phyloP scores from a whole-genome alignment of 1,140 invertebrate species.

The Hycleus cichorii region DNA sequence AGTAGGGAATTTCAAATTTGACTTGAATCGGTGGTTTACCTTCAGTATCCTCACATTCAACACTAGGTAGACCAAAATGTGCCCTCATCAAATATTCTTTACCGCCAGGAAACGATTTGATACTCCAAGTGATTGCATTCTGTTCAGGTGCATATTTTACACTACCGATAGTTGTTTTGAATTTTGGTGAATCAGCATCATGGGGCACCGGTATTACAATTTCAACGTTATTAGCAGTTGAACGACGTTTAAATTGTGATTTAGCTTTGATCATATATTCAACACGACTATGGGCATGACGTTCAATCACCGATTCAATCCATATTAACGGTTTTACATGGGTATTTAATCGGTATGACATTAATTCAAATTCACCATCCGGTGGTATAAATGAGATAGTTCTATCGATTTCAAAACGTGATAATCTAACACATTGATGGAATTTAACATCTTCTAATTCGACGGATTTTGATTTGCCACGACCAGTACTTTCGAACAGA shows the following conservation, averaged over 20 bases:
- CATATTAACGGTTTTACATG: slow-evolving; percentile 98
- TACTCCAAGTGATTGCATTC: slow-evolving; percentile 98
- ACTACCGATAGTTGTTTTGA: slow-evolving; percentile 96
- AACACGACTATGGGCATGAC: slow-evolving; percentile 95
- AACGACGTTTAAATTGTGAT: slow-evolving; percentile 96
- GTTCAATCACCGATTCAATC: slow-evolving; percentile 99
- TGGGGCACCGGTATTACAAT: slow-evolving; percentile 97
- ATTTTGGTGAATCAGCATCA: slow-evolving; percentile 98
- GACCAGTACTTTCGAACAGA: slow-evolving; percentile 93
- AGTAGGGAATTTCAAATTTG: slow-evolving; percentile 99
- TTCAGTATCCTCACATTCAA: slow-evolving; percentile 91
- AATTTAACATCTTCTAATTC: slow-evolving; percentile 99
- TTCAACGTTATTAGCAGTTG: slow-evolving; percentile 98
- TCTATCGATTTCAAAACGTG: slow-evolving; percentile 96
- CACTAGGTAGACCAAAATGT: slow-evolving; percentile 97
- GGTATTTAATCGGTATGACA: slow-evolving; percentile 97
- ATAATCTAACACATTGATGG: slow-evolving; percentile 97
- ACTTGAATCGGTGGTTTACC: slow-evolving; percentile 98
- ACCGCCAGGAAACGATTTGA: slow-evolving; percentile 98
- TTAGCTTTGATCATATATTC: slow-evolving; percentile 99
- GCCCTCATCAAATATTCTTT: slow-evolving; percentile 99
- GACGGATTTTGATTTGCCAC: slow-evolving; percentile 97
- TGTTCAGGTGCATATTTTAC: slow-evolving; percentile 97
- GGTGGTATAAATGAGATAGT: slow-evolving; percentile 99
- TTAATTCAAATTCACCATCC: slow-evolving; percentile 99